Evolutionary conservation across 37 sponge, comb jelly and placozoan species (phyloP), one percentile per base, ranked within the genome.

Genomic region (Axinella damicornis): DNA sequence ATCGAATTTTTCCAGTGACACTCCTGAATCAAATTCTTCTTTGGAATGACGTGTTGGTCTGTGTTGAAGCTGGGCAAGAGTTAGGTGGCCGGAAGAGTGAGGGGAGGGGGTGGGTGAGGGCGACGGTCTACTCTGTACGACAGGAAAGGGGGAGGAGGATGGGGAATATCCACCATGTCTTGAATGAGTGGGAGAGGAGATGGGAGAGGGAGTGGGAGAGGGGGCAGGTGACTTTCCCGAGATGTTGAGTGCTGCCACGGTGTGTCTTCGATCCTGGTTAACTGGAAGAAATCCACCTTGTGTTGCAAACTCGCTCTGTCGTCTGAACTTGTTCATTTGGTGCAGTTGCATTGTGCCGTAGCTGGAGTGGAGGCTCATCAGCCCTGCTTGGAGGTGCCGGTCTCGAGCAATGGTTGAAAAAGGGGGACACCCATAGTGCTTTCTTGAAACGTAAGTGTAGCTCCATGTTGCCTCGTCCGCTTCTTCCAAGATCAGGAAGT

Each of bases 381-480:
- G 73, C 0, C 84, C 66, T 24, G 78, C 38, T 0, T 59, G 69
- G 21, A 89, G 64, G n/a, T 83, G 63, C 28, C 73, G 33, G 13
- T 76, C 71, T 56, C 79, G 28, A 6, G 60, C 56, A 21, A 56
- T 0, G 0, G 57, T 31, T 20, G 89, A 57, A 41, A 56, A 89
- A 25, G 60, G 60, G 0, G 64, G n/a, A 59, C 83, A 83, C n/a
- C 89, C 89, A 32, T 89, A 89, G 73, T 89, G 89, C 0, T 27
- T 46, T 32, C 84, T 46, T 1, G 77, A 66, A 60, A 89, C 70
- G 63, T 63, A 89, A 28, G 78, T 83, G 53, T 53, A 71, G 30
- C 19, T n/a, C 57, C 46, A 69, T 0, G 69, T 28, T 25, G 31
- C 30, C 20, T 71, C 38, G 73, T 74, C 65, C 18, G 72, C 57